Conservation (phyloP, 2,113 vertebrate species). For the Aphyosemion australe region DNA sequence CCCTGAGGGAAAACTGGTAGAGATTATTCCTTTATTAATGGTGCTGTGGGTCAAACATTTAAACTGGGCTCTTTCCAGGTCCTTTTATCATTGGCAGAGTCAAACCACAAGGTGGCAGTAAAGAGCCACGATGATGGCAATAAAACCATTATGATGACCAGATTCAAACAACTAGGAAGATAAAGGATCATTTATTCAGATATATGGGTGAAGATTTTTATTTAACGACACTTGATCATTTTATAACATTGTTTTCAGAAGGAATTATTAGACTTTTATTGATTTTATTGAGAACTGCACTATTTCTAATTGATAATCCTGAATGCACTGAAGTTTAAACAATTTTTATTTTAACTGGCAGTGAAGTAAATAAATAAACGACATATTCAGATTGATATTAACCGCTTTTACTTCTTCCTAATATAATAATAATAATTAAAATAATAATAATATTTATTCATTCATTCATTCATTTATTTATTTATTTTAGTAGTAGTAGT, state of each 20-base stretch:
- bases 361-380: not conserved
- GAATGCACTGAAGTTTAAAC: too few species aligned
- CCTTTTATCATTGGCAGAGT: constrained; percentile 1
- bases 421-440: too few species aligned
- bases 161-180: not conserved
- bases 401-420: too few species aligned
- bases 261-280: not conserved
- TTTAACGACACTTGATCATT: not conserved
- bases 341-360: too few species aligned
- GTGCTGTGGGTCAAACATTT: too few species aligned
- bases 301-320: not conserved
- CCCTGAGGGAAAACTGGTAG: not conserved
- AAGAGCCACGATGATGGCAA: constrained; percentile 8
- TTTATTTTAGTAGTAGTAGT: too few species aligned
- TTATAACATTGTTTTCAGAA: not conserved
- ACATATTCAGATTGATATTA: too few species aligned
- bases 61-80: too few species aligned
- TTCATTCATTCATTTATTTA: too few species aligned
- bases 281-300: not conserved
- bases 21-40: too few species aligned
- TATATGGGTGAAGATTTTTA: not conserved
- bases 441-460: too few species aligned
- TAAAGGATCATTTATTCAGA: not conserved
- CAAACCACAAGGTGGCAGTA: constrained; percentile 55
- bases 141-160: not conserved